Percentiles rank a stretch among this genome's conserved stretches.
Conservation (phyloP, 2,797 vertebrate genomes). For the Platalea minor region DNA sequence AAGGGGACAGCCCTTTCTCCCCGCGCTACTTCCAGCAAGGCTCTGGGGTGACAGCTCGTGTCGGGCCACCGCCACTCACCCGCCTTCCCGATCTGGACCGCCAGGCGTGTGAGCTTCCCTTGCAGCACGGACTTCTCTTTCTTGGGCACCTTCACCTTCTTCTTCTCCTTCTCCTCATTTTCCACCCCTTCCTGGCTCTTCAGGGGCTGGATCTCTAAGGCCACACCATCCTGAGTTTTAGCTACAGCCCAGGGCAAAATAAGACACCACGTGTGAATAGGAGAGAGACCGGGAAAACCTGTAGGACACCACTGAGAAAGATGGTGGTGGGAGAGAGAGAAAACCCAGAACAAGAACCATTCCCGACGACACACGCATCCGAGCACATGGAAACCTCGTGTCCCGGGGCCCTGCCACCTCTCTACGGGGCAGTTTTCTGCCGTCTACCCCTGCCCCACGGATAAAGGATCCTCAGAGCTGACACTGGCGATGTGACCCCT, state of each 20-base stretch:
- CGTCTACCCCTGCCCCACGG: neutral
- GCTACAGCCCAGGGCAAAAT: conserved; percentile 76
- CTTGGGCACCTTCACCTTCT: conserved; percentile 88
- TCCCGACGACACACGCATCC: conserved; percentile 27
- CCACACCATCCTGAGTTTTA: conserved; percentile 95
- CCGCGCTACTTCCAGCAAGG: fast-evolving
- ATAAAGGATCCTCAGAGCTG: neutral
- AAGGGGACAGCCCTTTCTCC: neutral
- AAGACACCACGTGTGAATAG: conserved; percentile 64
- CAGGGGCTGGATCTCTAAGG: conserved; percentile 95
- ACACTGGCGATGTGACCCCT: neutral
- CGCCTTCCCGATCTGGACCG: conserved; percentile 95
- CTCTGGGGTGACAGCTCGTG: neutral
- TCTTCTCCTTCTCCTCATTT: conserved; percentile 89
- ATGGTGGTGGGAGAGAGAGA: conserved; percentile 46
- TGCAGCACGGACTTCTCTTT: conserved; percentile 98
- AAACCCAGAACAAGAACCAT: conserved; percentile 51
- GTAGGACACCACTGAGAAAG: conserved; percentile 56
- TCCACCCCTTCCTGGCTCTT: conserved; percentile 92
- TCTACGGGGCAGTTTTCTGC: neutral
- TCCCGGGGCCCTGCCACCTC: neutral
- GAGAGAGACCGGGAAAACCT: neutral
- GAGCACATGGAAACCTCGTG: conserved; percentile 3
- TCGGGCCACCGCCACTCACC: conserved; percentile 72
- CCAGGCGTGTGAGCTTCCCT: conserved; percentile 92